These are phyloP conservation scores for Oreochromis grahami DNA, from an alignment of 2,797 vertebrate genomes.

Conservation along the genomic window DNA sequence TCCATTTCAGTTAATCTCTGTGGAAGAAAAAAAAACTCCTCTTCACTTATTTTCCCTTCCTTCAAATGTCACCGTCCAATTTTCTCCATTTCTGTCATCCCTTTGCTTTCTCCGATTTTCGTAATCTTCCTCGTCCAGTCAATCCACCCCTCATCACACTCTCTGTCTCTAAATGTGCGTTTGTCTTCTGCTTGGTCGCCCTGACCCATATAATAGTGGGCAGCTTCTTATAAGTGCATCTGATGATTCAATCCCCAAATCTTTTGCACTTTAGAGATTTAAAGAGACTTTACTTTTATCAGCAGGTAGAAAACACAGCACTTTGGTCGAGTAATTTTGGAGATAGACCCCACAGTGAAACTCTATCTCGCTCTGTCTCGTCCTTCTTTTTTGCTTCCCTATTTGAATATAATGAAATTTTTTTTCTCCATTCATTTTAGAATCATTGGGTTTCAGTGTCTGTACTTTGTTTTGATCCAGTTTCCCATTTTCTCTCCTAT, in stretches of 20 bases:
- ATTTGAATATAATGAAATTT: background rate
- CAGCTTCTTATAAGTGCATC: constrained; percentile 33
- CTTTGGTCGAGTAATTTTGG: background rate
- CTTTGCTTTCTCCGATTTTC: constrained; percentile 48
- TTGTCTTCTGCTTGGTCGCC: constrained; percentile 63
- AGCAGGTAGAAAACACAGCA: constrained; percentile 1
- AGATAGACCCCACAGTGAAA: background rate
- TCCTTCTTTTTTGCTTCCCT: background rate
- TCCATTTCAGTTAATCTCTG: constrained; percentile 53
- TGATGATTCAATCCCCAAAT: constrained; percentile 23
- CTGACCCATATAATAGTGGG: constrained; percentile 65
- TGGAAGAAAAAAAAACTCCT: background rate
- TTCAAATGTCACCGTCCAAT: constrained; percentile 64
- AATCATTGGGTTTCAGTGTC: background rate
- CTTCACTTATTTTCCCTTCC: constrained; percentile 33
- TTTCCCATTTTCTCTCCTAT: constrained; percentile 36
- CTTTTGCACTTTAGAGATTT: background rate
- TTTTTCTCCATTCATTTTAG: background rate
- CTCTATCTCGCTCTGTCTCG: background rate
- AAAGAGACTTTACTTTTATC: background rate
- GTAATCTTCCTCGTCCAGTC: constrained; percentile 50
- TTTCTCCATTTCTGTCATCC: constrained; percentile 61
- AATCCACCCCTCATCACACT: constrained; percentile 32
- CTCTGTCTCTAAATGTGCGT: constrained; percentile 54
- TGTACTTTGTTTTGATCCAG: constrained; percentile 24